phyloP scores from a whole-genome alignment of 1,140 invertebrate species.

The Cephus cinctus region DNA sequence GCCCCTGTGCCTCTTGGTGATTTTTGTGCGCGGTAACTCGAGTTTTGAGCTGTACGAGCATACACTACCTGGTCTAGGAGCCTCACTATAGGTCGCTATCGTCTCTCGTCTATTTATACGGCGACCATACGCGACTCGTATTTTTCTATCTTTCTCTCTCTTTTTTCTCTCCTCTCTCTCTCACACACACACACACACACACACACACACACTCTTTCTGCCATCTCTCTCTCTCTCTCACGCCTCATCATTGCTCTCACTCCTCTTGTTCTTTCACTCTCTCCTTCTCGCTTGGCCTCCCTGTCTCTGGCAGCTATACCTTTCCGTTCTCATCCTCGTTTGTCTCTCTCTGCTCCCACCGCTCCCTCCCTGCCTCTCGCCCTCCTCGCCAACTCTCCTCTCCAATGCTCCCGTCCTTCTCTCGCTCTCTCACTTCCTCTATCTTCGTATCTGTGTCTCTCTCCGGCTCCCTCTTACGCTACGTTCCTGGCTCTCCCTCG shows the following conservation, averaged over 20 bases:
- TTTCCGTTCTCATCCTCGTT: background rate
- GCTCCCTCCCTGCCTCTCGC: slow-evolving; percentile 14
- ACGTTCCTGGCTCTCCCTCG: background rate
- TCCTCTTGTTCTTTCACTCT: too few species aligned
- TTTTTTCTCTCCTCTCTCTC: slow-evolving; percentile 19
- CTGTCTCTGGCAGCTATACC: background rate
- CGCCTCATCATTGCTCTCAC: too few species aligned
- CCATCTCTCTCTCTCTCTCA: slow-evolving; percentile 12
- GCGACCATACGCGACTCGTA: slow-evolving; percentile 39
- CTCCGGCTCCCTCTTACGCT: background rate
- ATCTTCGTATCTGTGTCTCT: slow-evolving; percentile 18
- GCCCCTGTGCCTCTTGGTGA: too few species aligned
- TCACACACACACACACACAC: slow-evolving; percentile 9
- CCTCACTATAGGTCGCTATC: background rate
- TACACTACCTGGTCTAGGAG: slow-evolving; percentile 14
- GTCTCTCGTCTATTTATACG: slow-evolving; percentile 47
- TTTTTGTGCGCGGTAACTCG: too few species aligned
- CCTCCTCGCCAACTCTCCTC: slow-evolving; percentile 5
- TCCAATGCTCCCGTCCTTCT: slow-evolving; percentile 3
- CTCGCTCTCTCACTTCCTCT: slow-evolving; percentile 15
- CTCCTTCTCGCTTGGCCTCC: background rate
- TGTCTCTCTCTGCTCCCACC: slow-evolving; percentile 1
- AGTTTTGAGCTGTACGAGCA: too few species aligned
- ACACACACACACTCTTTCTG: slow-evolving; percentile 11
- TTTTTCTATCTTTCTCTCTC: slow-evolving; percentile 14